Conservation (phyloP, 2,797 vertebrate species). For the Remorina albescens region DNA sequence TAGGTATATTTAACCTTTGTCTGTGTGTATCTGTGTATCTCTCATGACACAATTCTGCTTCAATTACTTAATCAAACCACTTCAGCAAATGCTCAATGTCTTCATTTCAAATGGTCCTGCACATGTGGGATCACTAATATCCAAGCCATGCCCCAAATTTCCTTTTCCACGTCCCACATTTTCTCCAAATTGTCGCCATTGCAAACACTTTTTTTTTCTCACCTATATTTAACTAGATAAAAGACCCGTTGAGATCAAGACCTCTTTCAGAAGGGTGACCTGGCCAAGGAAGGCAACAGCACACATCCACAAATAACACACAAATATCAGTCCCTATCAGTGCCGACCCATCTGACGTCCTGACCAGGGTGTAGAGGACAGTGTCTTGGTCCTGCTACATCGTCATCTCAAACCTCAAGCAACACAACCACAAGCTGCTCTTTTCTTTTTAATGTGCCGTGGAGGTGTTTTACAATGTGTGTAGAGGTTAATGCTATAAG, state of each 20-base stretch:
- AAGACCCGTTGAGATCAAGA: too few species aligned
- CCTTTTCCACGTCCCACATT: background rate
- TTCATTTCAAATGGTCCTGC: conserved; percentile 38
- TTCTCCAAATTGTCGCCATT: conserved; percentile 7
- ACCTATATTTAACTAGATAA: too few species aligned
- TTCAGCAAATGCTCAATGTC: conserved; percentile 52
- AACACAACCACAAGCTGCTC: background rate
- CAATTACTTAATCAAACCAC: conserved; percentile 57
- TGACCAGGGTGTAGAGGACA: background rate
- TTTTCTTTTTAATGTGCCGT: background rate
- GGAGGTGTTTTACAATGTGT: background rate
- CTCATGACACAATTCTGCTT: conserved; percentile 49
- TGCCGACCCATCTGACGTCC: background rate
- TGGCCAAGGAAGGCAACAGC: too few species aligned
- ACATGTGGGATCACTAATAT: conserved; percentile 45
- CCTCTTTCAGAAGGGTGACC: too few species aligned
- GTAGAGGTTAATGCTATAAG: background rate
- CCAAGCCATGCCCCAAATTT: conserved; percentile 3
- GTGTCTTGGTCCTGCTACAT: background rate
- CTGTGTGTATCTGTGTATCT: conserved; percentile 21
- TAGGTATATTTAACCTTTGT: conserved; percentile 2
- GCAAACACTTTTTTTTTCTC: background rate
- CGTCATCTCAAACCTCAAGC: background rate
- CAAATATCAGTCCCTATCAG: background rate
- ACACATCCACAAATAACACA: too few species aligned